Evolutionary conservation across 37 sponge, comb jelly and placozoan species (phyloP), one percentile per base, ranked within the genome.

Genomic region (Eunapius fragilis): DNA sequence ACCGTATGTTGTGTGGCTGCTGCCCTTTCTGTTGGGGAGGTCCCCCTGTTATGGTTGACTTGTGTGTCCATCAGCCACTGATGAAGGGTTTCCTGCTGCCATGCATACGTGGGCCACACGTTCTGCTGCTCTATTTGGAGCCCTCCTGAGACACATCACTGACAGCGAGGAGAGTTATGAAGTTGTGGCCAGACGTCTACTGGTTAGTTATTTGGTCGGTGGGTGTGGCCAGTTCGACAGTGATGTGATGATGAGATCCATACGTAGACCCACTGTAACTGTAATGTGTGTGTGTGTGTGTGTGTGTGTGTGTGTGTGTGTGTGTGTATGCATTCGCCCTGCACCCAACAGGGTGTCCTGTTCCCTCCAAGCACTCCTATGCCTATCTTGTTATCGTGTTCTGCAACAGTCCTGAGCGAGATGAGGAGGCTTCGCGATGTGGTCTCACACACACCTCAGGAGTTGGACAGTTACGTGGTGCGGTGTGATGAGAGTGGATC

Each of bases 351-450:
- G 87, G 41, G 73, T 25, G 48, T 74, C 2, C 58, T 86, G 71
- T 86, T 86, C 73, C 87, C 87, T 12, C 80, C 87, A 12, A 86
- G 32, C 68, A 86, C 87, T 2, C 87, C 87, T 31, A 33, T 74
- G 24, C 37, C 49, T 68, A 86, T 86, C 67, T 38, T 86, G 34
- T 37, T 28, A 37, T 72, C 80, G 50, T 86, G 87, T 37, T 73
- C 31, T 11, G 68, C 80, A 0, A 74, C 87, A 73, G 72, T 86
- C 68, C 67, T 80, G 30, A 79, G 73, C 36, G 72, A 73, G 80
- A 70, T 86, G 80, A 25, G 24, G 0, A 37, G 80, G 22, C 32
- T 79, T n/a, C 49, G 36, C 17, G 31, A 73, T 31, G 67, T 25
- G 25, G 25, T 22, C 13, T 37, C 22, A 14, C 76, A 38, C 48